Percentiles rank a stretch among this genome's conserved stretches.
Conservation (phyloP, 2,888 invertebrate genomes). For the Cryptocephalus moraei region DNA sequence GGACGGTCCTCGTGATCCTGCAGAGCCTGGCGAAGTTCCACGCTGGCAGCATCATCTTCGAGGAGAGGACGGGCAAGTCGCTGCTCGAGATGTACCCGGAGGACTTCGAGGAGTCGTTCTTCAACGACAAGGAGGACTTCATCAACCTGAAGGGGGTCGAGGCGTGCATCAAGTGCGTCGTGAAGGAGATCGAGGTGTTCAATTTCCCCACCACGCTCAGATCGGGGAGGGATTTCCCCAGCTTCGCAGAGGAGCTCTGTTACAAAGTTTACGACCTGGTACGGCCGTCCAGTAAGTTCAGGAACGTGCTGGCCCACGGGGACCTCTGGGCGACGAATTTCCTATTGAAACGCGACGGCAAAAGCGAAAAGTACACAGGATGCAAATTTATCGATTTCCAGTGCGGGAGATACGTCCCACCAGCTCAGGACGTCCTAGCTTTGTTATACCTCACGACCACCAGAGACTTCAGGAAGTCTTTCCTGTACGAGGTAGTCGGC, state of each 20-base stretch:
- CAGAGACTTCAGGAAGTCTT: conserved; percentile 21
- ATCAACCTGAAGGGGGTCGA: conserved; percentile 18
- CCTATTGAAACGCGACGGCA: conserved; percentile 23
- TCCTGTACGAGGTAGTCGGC: conserved; percentile 25
- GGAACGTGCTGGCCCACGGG: conserved; percentile 49
- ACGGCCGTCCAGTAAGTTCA: conserved; percentile 33
- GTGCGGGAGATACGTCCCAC: conserved; percentile 46
- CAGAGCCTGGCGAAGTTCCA: conserved; percentile 31
- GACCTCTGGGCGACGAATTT: conserved; percentile 55
- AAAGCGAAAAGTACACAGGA: conserved; percentile 14
- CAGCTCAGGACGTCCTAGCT: conserved; percentile 51
- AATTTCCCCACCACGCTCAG: conserved; percentile 19
- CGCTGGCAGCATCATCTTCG: conserved; percentile 32
- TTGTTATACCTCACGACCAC: conserved; percentile 27
- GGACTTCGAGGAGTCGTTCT: conserved; percentile 20
- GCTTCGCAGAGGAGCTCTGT: conserved; percentile 14
- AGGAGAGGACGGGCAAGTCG: conserved; percentile 16
- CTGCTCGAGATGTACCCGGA: conserved; percentile 16
- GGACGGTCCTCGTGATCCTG: conserved; percentile 24
- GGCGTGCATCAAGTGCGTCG: conserved; percentile 24
- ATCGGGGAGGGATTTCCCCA: conserved; percentile 21
- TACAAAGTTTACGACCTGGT: conserved; percentile 22
- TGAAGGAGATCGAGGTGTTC: conserved; percentile 24
- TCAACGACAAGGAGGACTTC: conserved; percentile 18
- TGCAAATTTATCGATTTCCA: conserved; percentile 37